phyloP scores from a whole-genome alignment of 2,113 vertebrate genomes.

The Salvelinus fontinalis region DNA sequence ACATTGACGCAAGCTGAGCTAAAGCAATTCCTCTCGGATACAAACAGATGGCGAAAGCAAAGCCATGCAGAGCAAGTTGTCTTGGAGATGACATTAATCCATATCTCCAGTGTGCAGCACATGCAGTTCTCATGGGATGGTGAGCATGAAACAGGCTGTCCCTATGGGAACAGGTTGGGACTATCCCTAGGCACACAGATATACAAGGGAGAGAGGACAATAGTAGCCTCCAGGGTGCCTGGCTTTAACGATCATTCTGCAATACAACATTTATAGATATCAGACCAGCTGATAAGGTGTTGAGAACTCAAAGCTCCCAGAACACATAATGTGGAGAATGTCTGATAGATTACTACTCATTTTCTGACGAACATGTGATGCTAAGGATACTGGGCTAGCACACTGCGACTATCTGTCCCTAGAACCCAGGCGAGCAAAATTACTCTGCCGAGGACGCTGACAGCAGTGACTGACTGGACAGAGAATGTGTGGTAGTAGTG shows the following conservation, averaged over 20 bases:
- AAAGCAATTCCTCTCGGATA: not conserved
- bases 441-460: too few species aligned
- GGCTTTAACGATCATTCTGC: not conserved
- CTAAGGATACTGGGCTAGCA: not conserved
- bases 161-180: constrained; percentile 29
- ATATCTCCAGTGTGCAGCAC: constrained; percentile 45
- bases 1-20: not conserved
- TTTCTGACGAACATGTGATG: too few species aligned
- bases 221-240: not conserved
- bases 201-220: not conserved
- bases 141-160: constrained; percentile 32
- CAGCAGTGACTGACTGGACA: too few species aligned
- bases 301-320: not conserved
- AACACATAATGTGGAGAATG: not conserved
- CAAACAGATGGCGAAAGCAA: constrained; percentile 36
- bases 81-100: constrained; percentile 25
- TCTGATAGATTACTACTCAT: not conserved
- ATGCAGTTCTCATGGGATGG: constrained; percentile 46
- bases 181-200: constrained; percentile 26
- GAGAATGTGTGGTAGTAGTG: too few species aligned
- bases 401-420: too few species aligned
- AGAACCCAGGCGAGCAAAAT: too few species aligned
- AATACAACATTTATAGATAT: not conserved
- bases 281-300: not conserved
- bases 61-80: constrained; percentile 14